A percentile compares a stretch with the other conserved stretches of the same genome.
Evolutionary conservation across 1,140 invertebrate species (phyloP).

Genomic region (Drosophila neocordata): DNA sequence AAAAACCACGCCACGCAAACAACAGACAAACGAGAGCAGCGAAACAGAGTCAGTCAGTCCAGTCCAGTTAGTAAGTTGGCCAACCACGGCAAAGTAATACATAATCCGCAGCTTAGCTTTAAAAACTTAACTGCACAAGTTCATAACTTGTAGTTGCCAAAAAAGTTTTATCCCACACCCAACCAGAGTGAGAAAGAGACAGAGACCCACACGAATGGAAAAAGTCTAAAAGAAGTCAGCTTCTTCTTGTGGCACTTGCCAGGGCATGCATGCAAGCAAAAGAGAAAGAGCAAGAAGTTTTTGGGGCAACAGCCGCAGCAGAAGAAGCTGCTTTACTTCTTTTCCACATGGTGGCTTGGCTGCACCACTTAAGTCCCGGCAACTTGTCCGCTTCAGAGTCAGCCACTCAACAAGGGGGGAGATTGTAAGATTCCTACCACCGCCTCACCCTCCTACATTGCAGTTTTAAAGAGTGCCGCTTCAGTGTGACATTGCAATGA

Average conservation of each 20-base stretch:
- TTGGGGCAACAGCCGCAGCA: background rate
- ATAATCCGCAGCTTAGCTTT: conserved; percentile 75
- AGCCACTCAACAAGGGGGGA: conserved; percentile 44
- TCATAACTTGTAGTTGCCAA: conserved; percentile 70
- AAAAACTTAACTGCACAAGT: conserved; percentile 74
- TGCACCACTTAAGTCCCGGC: conserved; percentile 55
- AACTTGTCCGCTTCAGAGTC: conserved; percentile 38
- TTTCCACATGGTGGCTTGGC: conserved; percentile 31
- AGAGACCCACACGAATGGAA: background rate
- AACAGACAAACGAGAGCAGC: background rate
- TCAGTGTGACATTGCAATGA: conserved; percentile 61
- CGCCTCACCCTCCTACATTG: conserved; percentile 11
- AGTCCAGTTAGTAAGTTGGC: conserved; percentile 1
- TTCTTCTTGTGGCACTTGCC: conserved; percentile 35
- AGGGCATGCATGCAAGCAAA: conserved; percentile 41
- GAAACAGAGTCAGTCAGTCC: background rate
- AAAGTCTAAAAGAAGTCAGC: conserved; percentile 9
- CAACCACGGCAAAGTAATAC: conserved; percentile 71
- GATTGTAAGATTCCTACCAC: too few relatives aligned
- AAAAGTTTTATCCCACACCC: conserved; percentile 41
- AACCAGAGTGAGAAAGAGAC: background rate
- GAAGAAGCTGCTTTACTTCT: conserved; percentile 33
- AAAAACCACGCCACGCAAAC: conserved; percentile 52
- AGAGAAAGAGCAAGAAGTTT: conserved; percentile 4
- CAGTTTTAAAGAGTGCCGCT: conserved; percentile 12